A percentile compares a stretch with the other conserved stretches of the same genome.
phyloP scores from a whole-genome alignment of 2,888 invertebrate species.

The Aquatica leii region DNA sequence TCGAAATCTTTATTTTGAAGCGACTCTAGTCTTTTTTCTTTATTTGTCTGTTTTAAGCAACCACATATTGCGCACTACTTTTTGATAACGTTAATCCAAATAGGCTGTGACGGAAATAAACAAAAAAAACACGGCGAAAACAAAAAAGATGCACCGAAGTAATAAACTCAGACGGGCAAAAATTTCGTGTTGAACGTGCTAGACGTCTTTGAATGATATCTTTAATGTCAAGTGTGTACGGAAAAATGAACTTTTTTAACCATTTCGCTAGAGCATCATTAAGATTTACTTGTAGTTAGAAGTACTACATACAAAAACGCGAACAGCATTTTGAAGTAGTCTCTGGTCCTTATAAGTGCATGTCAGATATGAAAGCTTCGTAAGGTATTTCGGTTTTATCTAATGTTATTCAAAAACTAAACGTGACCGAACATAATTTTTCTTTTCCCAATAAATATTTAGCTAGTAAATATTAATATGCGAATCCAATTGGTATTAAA shows the following conservation, averaged over 20 bases:
- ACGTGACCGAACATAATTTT: constrained; percentile 32
- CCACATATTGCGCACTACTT: too few species aligned
- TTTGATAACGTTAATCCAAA: too few species aligned
- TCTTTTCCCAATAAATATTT: constrained; percentile 2
- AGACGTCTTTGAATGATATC: constrained; percentile 33
- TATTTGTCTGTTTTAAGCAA: too few species aligned
- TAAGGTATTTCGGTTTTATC: constrained; percentile 22
- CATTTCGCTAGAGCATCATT: constrained; percentile 28
- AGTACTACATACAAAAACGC: constrained; percentile 19
- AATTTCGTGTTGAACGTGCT: constrained; percentile 9
- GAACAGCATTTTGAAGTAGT: constrained; percentile 29
- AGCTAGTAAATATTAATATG: background rate
- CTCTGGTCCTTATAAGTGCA: constrained; percentile 20
- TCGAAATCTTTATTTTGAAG: too few species aligned
- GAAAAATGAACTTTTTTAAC: constrained; percentile 27
- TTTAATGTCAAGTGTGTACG: constrained; percentile 28
- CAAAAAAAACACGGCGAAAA: background rate
- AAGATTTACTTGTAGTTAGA: constrained; percentile 27
- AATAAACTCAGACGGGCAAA: constrained; percentile 3
- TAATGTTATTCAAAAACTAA: constrained; percentile 24
- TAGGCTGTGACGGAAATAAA: background rate
- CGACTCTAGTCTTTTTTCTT: too few species aligned
- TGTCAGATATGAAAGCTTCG: constrained; percentile 26
- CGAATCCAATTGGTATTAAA: background rate
- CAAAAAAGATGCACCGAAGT: background rate